Conservation (phyloP, 2,888 invertebrate species). For the Acleris cristana region DNA sequence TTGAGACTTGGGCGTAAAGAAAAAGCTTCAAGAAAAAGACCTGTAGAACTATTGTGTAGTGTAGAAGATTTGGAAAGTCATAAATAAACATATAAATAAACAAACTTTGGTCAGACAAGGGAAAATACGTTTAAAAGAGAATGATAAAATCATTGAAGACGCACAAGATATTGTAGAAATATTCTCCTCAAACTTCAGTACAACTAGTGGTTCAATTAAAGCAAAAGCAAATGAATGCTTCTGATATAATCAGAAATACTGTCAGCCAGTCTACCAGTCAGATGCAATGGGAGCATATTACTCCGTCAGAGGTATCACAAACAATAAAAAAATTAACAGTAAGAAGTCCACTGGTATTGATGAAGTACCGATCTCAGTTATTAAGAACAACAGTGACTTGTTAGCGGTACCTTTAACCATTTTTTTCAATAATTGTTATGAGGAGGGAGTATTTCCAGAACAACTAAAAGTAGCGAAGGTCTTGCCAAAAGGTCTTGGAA, state of each 20-base stretch:
- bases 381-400: slow-evolving; percentile 6
- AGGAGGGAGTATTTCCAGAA: background rate
- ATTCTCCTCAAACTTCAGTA: background rate
- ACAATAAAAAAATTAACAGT: background rate
- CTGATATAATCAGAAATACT: background rate
- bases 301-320: background rate
- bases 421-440: slow-evolving; percentile 8
- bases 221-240: background rate
- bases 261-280: background rate
- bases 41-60: too few species aligned
- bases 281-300: background rate
- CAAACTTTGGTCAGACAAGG: background rate
- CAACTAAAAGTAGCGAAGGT: slow-evolving; percentile 13
- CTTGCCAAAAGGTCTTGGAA: background rate
- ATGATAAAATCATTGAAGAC: background rate
- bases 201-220: background rate
- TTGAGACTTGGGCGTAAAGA: too few species aligned
- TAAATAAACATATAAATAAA: slow-evolving; percentile 3
- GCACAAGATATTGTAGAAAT: background rate
- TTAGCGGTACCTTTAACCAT: background rate
- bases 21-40: too few species aligned
- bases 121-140: background rate
- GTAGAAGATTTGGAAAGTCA: slow-evolving; percentile 5
- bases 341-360: background rate
- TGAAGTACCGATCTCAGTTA: slow-evolving; percentile 1